phyloP scores from a whole-genome alignment of 2,888 invertebrate genomes.

The Mylabris sibirica region DNA sequence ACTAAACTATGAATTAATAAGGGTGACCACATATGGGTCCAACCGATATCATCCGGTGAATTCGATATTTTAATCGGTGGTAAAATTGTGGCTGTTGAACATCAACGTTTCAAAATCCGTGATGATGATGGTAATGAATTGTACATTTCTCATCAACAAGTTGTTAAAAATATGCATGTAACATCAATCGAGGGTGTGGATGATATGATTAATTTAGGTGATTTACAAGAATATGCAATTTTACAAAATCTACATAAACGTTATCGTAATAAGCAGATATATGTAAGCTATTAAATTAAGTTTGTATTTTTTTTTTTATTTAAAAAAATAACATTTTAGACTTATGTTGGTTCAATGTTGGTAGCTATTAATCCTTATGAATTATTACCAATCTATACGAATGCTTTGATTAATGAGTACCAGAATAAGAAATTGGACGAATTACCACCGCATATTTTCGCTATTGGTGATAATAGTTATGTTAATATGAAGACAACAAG shows the following conservation, averaged over 20 bases:
- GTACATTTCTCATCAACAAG: constrained; percentile 67
- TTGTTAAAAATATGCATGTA: constrained; percentile 77
- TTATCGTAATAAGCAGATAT: constrained; percentile 87
- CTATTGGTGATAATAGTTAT: constrained; percentile 92
- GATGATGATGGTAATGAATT: constrained; percentile 86
- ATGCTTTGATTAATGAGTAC: constrained; percentile 85
- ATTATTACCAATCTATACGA: constrained; percentile 92
- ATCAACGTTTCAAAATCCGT: constrained; percentile 76
- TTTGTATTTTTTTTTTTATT: not conserved
- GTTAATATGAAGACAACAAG: constrained; percentile 77
- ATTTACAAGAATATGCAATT: constrained; percentile 94
- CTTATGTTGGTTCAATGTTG: constrained; percentile 93
- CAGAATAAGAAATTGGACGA: constrained; percentile 84
- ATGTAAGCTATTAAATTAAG: constrained; percentile 73
- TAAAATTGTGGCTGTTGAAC: constrained; percentile 78
- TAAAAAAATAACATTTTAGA: constrained; percentile 66
- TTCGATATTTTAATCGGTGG: constrained; percentile 89
- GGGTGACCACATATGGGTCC: constrained; percentile 92
- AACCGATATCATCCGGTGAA: constrained; percentile 73
- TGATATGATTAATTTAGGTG: constrained; percentile 95
- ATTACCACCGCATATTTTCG: constrained; percentile 93
- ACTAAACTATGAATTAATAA: constrained; percentile 52
- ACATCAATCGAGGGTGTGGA: constrained; percentile 86
- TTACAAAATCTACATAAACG: constrained; percentile 88
- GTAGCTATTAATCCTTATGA: constrained; percentile 96